Percentiles rank a stretch among this genome's conserved stretches.
These are phyloP conservation scores for Cerceris rybyensis DNA, from an alignment of 2,888 invertebrate species.

Conservation along the genomic window DNA sequence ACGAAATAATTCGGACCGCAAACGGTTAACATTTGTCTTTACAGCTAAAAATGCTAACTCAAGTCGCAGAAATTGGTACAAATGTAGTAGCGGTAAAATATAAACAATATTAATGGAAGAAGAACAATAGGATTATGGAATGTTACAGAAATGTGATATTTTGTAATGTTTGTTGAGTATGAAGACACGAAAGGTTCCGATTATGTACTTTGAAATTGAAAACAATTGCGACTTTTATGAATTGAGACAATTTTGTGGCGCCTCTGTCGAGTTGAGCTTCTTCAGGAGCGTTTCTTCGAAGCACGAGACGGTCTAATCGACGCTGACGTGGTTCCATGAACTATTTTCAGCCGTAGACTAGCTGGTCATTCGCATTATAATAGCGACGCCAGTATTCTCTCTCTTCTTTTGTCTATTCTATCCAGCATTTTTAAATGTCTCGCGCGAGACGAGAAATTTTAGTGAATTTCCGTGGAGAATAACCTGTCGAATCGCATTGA, in stretches of 20 bases:
- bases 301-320: slow-evolving; percentile 20
- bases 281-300: neutral
- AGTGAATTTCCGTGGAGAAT: neutral
- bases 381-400: neutral
- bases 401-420: neutral
- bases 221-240: neutral
- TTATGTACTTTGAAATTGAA: neutral
- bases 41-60: no score
- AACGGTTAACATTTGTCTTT: no score
- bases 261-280: neutral
- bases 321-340: slow-evolving; percentile 23
- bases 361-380: neutral
- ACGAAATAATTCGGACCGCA: no score
- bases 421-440: slow-evolving; percentile 30
- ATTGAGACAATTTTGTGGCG: neutral
- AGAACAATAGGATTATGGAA: no score
- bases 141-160: no score
- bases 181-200: neutral
- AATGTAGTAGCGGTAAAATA: no score
- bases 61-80: no score
- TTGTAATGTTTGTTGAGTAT: no score
- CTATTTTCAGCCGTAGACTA: slow-evolving; percentile 36
- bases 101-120: no score
- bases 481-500: no score
- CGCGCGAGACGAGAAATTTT: neutral